phyloP scores from a whole-genome alignment of 2,888 invertebrate species.

The Eupsilia transversa region DNA sequence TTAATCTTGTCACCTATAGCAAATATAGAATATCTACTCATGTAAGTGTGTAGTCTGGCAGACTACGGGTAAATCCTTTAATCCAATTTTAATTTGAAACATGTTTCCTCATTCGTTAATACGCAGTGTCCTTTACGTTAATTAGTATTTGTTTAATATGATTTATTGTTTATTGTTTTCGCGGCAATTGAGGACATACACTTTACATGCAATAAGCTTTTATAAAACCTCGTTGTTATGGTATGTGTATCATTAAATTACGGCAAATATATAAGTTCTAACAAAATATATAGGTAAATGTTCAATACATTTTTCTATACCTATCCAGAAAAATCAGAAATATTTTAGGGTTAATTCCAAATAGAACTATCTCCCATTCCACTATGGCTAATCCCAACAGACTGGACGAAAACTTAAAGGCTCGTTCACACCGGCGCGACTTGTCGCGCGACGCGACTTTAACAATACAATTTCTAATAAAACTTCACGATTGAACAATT shows the following conservation, averaged over 20 bases:
- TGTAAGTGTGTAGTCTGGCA: not conserved
- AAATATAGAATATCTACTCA: conserved; percentile 15
- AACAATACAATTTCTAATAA: no score
- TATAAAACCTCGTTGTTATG: conserved; percentile 14
- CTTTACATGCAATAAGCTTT: not conserved
- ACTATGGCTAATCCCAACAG: conserved; percentile 36
- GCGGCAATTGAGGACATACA: conserved; percentile 19
- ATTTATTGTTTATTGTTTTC: conserved; percentile 36
- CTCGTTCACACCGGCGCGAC: no score
- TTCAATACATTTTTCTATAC: not conserved
- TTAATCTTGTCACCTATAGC: conserved; percentile 16
- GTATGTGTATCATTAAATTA: not conserved
- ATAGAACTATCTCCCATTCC: conserved; percentile 16
- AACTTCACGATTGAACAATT: no score
- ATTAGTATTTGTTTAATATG: conserved; percentile 35
- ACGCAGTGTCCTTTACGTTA: conserved; percentile 30
- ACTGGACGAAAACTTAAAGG: conserved; percentile 39
- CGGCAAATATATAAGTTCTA: not conserved
- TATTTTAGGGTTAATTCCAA: conserved; percentile 18
- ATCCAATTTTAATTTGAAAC: conserved; percentile 52
- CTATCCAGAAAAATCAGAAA: not conserved
- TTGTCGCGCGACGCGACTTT: no score
- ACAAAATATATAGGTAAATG: not conserved
- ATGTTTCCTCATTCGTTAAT: conserved; percentile 48
- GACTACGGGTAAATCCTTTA: conserved; percentile 49